Evolutionary conservation across 2,888 invertebrate species (phyloP), one percentile per base, ranked within the genome.

Genomic region (Eudemis profundana): DNA sequence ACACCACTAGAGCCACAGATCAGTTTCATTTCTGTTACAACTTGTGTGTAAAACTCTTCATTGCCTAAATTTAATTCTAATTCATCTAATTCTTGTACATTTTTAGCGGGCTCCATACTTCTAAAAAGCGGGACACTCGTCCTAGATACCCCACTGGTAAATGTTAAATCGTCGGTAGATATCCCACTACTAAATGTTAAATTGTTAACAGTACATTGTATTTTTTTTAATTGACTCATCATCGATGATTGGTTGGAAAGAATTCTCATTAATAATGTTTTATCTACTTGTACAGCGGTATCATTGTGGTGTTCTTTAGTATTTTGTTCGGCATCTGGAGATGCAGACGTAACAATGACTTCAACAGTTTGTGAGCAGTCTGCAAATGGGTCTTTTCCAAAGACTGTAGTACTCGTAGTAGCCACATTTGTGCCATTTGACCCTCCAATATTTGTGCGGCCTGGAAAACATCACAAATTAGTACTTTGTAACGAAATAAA

Each of bases 51-150:
- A 36, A 44, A 66, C 14, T 62, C 54, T 8, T 44, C 56, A 38
- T 62, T 54, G 14, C 47, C 56, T 27, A 66, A 51, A 27, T 44
- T 57, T 50, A 21, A 29, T 5, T 66, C 62, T 14, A 66, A 33
- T 15, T 62, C 36, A 27, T 56, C 62, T 19, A 66, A 44, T n/a
- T 66, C 66, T 54, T 66, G 3, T 7, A 62, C 44, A 44, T 50
- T 62, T 56, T 49, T 66, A 15, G 53, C 36, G 2, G 66, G 66
- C 12, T 56, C 14, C 10, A 62, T 14, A 19, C 10, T 57, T 40
- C 36, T 19, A 27, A 19, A 46, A 44, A 12, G 17, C 12, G 36
- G 17, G 15, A 40, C 49, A 61, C 7, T 10, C 14, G n/a, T 23
- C 29, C 12, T 33, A 36, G n/a, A n/a, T n/a, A n/a, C n/a, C n/a